phyloP scores from a whole-genome alignment of 2,113 vertebrate species.

The Monarcha castaneiventris region DNA sequence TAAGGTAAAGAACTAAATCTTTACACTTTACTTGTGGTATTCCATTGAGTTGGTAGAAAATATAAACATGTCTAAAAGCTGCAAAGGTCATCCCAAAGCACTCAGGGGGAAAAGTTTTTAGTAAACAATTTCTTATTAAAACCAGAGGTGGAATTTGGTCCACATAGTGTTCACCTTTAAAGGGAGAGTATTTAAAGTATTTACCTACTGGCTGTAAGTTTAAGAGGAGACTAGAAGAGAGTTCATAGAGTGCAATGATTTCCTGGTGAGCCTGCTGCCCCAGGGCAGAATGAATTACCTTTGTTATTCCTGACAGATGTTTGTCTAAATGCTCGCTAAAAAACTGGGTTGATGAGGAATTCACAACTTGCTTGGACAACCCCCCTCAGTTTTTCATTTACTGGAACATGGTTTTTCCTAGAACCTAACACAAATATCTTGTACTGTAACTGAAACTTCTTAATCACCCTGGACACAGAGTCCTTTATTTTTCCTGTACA shows the following conservation, averaged over 20 bases:
- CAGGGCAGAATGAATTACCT: background rate
- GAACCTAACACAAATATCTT: background rate
- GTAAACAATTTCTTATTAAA: background rate
- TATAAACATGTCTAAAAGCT: background rate
- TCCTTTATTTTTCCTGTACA: background rate
- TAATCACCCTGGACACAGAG: background rate
- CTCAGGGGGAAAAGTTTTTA: fast-evolving
- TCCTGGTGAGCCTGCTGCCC: background rate
- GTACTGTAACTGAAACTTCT: background rate
- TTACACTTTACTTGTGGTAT: background rate
- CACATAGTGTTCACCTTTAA: background rate
- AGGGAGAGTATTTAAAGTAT: background rate
- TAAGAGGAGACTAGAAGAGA: background rate
- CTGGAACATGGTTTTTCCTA: background rate
- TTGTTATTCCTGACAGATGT: background rate
- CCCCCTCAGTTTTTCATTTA: background rate
- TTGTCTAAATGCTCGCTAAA: background rate
- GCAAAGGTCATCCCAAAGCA: background rate
- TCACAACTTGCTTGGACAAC: background rate
- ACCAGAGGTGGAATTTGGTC: background rate
- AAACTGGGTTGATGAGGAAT: background rate
- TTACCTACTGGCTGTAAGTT: background rate
- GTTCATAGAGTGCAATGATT: background rate
- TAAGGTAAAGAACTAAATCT: background rate
- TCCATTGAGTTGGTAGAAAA: background rate